phyloP scores from a whole-genome alignment of 2,888 invertebrate species.

The Mimumesa dahlbomi region DNA sequence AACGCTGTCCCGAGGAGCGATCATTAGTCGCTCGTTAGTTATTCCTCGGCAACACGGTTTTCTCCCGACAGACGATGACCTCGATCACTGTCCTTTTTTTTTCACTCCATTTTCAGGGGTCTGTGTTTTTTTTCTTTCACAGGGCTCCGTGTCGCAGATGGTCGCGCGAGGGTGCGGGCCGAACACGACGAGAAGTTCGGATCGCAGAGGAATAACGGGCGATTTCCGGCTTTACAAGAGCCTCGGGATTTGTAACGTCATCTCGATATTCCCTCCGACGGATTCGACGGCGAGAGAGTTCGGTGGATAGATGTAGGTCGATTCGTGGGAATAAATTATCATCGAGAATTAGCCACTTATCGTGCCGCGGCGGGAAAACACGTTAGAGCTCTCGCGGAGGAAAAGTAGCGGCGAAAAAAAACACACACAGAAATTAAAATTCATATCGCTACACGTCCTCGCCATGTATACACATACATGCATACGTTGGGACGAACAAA shows the following conservation, averaged over 20 bases:
- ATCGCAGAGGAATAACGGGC: slow-evolving; percentile 24
- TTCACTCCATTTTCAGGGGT: not conserved
- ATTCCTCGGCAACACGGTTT: slow-evolving; percentile 1
- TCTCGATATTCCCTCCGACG: not conserved
- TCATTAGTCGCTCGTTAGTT: slow-evolving; percentile 30
- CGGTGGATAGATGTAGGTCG: slow-evolving; percentile 9
- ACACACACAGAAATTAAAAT: no score
- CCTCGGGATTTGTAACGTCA: slow-evolving; percentile 3
- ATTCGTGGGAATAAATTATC: slow-evolving; percentile 40
- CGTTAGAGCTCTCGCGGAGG: not conserved
- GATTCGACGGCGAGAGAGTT: not conserved
- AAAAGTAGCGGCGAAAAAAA: no score
- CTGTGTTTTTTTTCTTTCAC: slow-evolving; percentile 30
- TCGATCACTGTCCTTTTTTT: not conserved
- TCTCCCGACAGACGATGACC: no score
- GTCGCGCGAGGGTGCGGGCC: not conserved
- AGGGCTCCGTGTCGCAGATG: slow-evolving; percentile 16
- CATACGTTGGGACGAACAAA: no score
- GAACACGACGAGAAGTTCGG: slow-evolving; percentile 2
- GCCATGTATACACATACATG: no score
- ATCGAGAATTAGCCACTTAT: slow-evolving; percentile 5
- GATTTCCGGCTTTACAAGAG: slow-evolving; percentile 35
- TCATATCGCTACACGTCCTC: no score
- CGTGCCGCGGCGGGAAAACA: no score
- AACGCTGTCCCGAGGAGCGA: slow-evolving; percentile 10